Base-by-base conservation (phyloP, 2,113 vertebrate genomes). In the Kryptolebias marmoratus region DNA sequence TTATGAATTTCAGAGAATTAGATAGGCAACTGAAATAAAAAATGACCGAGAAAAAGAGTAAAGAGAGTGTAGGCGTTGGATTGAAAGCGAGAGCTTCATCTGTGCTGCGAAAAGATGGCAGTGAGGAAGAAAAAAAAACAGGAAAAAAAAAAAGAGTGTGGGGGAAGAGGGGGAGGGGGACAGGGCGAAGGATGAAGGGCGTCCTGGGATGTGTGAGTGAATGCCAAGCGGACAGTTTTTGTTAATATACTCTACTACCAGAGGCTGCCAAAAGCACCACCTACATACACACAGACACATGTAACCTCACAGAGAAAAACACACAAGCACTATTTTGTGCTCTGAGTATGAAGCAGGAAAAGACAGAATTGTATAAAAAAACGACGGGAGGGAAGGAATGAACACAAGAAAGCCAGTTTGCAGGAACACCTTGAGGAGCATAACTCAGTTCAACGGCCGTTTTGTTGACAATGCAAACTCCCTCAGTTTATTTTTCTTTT, bases 221-320 rank as follows among this genome's bases (percentile, higher is more conserved):
- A 84, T 74, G 88, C 87, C 86, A 88, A 83, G 73, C 73, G 86
- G 86, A 88, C 85, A 88, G 72, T 86, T 89, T 86, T 81, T 77
- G 81, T 81, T 87, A 77, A 84, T 78, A 65, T 77, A 86, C 71
- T 75, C 59, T 18, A 73, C 73, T 27, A 81, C 63, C 53, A 77
- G 49, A 73, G 65, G 75, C 75, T 81, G 84, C 82, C 80, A 89
- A 69, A 56, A 79, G 84, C 77, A 81, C 82, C 83, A 80, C 85
- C 85, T 47, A 89, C 88, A 80, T 83, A 88, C 69, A 42, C 28
- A 66, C 57, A 68, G 1, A 76, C 57, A 77, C 58, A 64, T 61
- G 60, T 44, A 73, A 64, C 53, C n/a, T 71, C 48, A 67, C 42
- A 69, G 31, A 53, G 42, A 71, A 55, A 85, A 27, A 62, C 47